Evolutionary conservation across 2,797 vertebrate species (phyloP), one percentile per base, ranked within the genome.

Genomic region (Sebastes steindachneri): DNA sequence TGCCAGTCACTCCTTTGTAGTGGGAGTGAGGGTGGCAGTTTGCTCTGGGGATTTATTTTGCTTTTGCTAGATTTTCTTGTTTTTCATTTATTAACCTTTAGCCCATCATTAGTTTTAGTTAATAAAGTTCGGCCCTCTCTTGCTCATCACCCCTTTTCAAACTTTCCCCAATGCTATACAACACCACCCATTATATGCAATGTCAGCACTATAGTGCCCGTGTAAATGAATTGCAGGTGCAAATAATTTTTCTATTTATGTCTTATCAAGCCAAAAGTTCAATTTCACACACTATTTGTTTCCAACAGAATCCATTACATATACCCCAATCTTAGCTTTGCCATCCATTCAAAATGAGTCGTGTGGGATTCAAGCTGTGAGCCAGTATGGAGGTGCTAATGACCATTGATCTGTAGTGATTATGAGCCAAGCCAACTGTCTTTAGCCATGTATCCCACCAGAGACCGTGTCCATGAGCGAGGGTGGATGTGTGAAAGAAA

Each of bases 361-460:
- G n/a, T 55, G 51, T 64, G 45, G 57, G 58, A 62, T 53, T 80
- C 15, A 17, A 6, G 19, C 48, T 37, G 68, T 15, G 72, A 79
- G 76, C 25, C 75, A 31, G 12, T 58, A 7, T 73, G 53, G 35
- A 83, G 41, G 66, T 87, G 80, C 62, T 83, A 81, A 80, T 80
- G 19, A 74, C 17, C 58, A 74, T 69, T 86, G 75, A 75, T 86
- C 84, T 88, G 33, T 6, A 54, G 86, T 73, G 76, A 86, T 85
- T 87, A 86, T 17, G 29, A 74, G 62, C 12, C 68, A 70, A 65
- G 54, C 62, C 55, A 62, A 67, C 73, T 72, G 58, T 74, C 35
- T 75, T 73, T 25, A 70, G 45, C 68, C 31, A 29, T 53, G 68
- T 70, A 82, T 87, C 76, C 77, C 72, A 59, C 5, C 66, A 69